phyloP scores from a whole-genome alignment of 2,113 vertebrate species.

The Mirza zaza region DNA sequence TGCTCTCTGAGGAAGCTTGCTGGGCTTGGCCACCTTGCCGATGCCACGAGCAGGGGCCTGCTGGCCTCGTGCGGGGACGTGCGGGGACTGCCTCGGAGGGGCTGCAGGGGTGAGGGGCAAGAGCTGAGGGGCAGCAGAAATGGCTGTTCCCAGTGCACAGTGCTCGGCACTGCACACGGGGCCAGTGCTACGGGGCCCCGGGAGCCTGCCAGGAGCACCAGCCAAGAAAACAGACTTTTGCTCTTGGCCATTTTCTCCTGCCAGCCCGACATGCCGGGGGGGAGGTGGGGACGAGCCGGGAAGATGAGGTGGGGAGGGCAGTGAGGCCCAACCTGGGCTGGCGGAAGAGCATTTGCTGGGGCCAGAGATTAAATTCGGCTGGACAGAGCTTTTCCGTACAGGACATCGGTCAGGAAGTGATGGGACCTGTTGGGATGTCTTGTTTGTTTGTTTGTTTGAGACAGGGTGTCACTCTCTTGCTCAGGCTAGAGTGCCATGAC shows the following conservation, averaged over 20 bases:
- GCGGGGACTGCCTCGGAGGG: background rate
- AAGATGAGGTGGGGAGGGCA: fast-evolving
- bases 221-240: background rate
- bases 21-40: background rate
- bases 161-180: background rate
- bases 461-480: no score
- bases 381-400: background rate
- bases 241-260: background rate
- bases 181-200: background rate
- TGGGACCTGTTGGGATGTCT: background rate
- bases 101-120: no score
- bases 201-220: background rate
- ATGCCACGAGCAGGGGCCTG: background rate
- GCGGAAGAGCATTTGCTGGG: background rate
- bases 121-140: background rate
- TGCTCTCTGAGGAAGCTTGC: background rate
- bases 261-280: background rate
- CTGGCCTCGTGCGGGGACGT: background rate
- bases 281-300: no score
- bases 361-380: background rate
- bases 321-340: background rate
- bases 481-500: no score
- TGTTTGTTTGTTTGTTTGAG: no score
- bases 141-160: background rate
- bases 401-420: background rate